Evolutionary conservation across 2,797 vertebrate genomes (phyloP).

Genomic region (Sebastes itinus): DNA sequence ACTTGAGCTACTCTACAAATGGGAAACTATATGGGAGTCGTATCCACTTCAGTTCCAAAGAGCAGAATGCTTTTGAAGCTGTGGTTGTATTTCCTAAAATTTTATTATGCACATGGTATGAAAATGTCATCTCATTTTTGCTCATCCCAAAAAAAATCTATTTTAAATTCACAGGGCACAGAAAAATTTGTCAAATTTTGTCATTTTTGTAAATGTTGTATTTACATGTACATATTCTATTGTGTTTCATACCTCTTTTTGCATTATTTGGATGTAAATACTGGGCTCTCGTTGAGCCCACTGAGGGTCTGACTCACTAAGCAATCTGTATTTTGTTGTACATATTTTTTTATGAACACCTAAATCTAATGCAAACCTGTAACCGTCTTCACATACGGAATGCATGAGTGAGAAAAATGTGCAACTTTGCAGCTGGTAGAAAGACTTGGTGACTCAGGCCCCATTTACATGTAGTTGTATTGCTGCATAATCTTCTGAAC

Average conservation of each 20-base stretch:
- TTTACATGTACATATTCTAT: constrained; percentile 73
- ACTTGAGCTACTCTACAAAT: constrained; percentile 48
- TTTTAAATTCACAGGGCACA: constrained; percentile 43
- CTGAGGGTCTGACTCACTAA: constrained; percentile 50
- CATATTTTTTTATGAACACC: constrained; percentile 30
- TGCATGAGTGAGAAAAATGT: constrained; percentile 40
- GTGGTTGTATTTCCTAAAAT: constrained; percentile 21
- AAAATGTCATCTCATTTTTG: constrained; percentile 16
- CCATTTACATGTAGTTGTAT: constrained; percentile 59
- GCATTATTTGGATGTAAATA: constrained; percentile 69
- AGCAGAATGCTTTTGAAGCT: constrained; percentile 27
- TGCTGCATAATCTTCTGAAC: constrained; percentile 64
- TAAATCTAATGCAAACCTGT: constrained; percentile 50
- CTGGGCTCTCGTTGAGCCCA: constrained; percentile 23
- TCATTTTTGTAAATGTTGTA: constrained; percentile 71
- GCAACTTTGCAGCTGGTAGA: constrained; percentile 43
- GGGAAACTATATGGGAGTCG: constrained; percentile 22
- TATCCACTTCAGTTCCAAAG: constrained; percentile 24
- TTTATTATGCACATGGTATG: constrained; percentile 42
- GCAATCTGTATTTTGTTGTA: constrained; percentile 55
- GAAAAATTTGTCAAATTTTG: constrained; percentile 14
- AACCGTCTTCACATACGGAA: constrained; percentile 39
- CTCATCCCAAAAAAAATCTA: constrained; percentile 8
- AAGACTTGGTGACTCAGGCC: constrained; percentile 70
- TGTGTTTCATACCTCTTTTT: constrained; percentile 66